Base-by-base conservation (phyloP, 2,888 invertebrate genomes). In the Cryptus armator region DNA sequence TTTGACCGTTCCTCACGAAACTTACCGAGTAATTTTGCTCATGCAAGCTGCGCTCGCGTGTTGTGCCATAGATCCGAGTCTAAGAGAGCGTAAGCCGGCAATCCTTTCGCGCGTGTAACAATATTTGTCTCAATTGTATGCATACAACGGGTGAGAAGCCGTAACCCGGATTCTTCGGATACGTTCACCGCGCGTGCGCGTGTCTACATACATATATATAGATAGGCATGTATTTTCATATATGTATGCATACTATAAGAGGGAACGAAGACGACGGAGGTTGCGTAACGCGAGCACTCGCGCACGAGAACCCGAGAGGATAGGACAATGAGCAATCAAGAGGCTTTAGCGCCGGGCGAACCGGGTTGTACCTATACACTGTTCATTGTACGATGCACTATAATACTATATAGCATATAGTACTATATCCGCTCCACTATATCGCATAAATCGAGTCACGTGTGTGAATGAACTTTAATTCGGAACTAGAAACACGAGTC, bases 251-350 rank as follows among this genome's bases (percentile, higher is more conserved):
- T 24, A 24, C 67, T 59, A 46, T 48, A 53, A 19, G 24, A 68
- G 67, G 53, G 71, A 82, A 70, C 51, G 62, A 74, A 79, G 46
- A 75, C 62, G 72, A 62, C 51, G 7, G 59, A 43, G 51, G 68
- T 81, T 75, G 51, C 67, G 74, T n/a, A 77, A 72, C 51, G 71
- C 64, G 51, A 12, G 72, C 29, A 77, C 64, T 76, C 53, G 71
- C 32, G 71, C 59, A 43, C 75, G 59, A 53, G 48, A 70, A 70
- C 81, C 70, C 84, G 44, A 53, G 74, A 48, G 71, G 48, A 78
- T 78, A 66, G 84, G 81, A 89, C 88, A 89, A 88, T 89, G 77
- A 81, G 86, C 87, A 89, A 89, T 89, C 88, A 89, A 83, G 84
- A 81, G 72, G 74, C 66, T 81, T 83, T 75, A 86, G 77, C 75